Percentiles rank a stretch among this genome's conserved stretches.
These are phyloP conservation scores for Pyrocoelia pectoralis DNA, from an alignment of 2,888 invertebrate genomes.

Conservation along the genomic window DNA sequence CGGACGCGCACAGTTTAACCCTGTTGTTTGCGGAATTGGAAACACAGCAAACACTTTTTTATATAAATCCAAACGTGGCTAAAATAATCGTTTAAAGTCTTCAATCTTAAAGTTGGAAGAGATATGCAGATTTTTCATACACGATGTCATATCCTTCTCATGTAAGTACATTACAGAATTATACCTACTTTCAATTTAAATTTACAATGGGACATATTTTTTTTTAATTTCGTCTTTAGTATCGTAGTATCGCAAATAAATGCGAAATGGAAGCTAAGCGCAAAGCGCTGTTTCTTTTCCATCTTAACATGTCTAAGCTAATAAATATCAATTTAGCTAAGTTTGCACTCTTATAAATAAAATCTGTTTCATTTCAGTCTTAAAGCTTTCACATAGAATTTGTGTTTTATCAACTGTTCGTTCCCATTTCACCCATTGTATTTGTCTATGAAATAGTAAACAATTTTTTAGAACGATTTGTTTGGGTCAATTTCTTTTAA, in stretches of 20 bases:
- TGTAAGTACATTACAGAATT: constrained; percentile 1
- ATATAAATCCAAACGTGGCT: background rate
- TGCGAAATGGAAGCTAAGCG: constrained; percentile 20
- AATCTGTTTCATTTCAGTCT: constrained; percentile 35
- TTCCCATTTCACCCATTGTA: constrained; percentile 19
- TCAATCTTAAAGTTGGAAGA: too few species aligned
- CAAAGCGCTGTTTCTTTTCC: constrained; percentile 29
- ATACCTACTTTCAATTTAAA: too few species aligned
- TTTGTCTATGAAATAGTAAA: constrained; percentile 13
- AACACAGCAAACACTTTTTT: constrained; percentile 27
- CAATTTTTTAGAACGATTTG: background rate
- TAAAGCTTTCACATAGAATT: constrained; percentile 23
- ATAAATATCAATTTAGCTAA: constrained; percentile 43
- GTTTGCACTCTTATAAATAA: constrained; percentile 37
- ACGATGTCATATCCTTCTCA: background rate
- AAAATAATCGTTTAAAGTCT: background rate
- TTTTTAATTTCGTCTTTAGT: background rate
- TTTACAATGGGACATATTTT: background rate
- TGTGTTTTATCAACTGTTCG: constrained; percentile 30
- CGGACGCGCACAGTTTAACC: constrained; percentile 42
- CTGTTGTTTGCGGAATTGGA: constrained; percentile 34
- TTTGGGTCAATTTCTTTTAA: too few species aligned
- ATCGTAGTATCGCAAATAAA: constrained; percentile 1
- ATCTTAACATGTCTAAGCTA: constrained; percentile 24
- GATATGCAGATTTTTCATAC: too few species aligned